Conservation (phyloP, 2,888 invertebrate species). For the Apodemia duryi region DNA sequence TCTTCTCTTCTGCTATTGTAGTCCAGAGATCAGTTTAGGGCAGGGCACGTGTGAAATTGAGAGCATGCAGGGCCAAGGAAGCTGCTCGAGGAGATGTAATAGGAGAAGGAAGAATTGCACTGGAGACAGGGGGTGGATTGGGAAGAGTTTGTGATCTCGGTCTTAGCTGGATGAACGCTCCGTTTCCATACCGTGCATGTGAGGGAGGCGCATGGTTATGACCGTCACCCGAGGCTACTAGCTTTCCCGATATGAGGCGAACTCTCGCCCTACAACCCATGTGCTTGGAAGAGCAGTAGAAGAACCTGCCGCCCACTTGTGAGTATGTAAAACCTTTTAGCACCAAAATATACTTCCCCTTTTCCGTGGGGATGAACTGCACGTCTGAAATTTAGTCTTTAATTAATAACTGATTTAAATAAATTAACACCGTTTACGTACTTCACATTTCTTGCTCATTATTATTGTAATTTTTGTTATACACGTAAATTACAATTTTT, state of each 20-base stretch:
- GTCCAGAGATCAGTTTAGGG: conserved; percentile 70
- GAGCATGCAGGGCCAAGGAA: conserved; percentile 56
- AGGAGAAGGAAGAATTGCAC: conserved; percentile 48
- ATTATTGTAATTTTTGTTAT: too few relatives aligned
- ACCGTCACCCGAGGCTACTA: conserved; percentile 61
- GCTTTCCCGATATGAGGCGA: conserved; percentile 56
- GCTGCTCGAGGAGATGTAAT: conserved; percentile 51
- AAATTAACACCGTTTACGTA: too few relatives aligned
- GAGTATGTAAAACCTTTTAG: conserved; percentile 70
- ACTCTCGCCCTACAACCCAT: conserved; percentile 70
- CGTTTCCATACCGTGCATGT: conserved; percentile 71
- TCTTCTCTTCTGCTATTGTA: conserved; percentile 54
- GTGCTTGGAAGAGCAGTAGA: conserved; percentile 73
- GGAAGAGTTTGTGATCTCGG: conserved; percentile 45
- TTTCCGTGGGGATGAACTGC: conserved; percentile 74
- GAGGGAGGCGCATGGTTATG: conserved; percentile 71
- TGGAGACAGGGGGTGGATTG: conserved; percentile 34
- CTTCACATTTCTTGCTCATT: too few relatives aligned
- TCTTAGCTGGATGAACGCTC: conserved; percentile 68
- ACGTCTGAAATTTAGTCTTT: conserved; percentile 53
- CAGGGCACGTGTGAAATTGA: conserved; percentile 61
- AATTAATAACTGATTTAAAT: neutral
- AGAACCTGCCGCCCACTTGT: conserved; percentile 72
- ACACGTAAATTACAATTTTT: too few relatives aligned
- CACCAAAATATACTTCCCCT: conserved; percentile 70